Base-by-base conservation (phyloP, 2,888 invertebrate species). In the Luperina testacea region DNA sequence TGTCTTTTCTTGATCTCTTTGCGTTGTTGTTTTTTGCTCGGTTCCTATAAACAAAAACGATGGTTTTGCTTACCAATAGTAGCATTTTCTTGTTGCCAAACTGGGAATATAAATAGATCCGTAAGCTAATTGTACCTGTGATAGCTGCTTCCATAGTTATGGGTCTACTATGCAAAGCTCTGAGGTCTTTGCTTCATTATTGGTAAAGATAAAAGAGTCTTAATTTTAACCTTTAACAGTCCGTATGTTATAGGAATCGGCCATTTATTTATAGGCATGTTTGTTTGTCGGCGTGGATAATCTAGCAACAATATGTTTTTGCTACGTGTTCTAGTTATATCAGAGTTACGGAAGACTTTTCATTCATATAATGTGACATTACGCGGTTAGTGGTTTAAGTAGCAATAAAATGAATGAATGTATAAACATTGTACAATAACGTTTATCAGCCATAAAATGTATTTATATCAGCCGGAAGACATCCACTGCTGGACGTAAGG, bases 281-380 rank as follows among this genome's bases (percentile, higher is more conserved):
- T 45, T 77, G 63, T 59, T 45, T 8, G 13, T 15, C 20, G 27
- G 32, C 27, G 57, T 48, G 27, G 32, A 42, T 78, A 32, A 72
- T 71, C 59, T 57, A 48, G 32, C 15, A n/a, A 45, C 64, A 51
- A 42, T 51, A 82, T n/a, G 17, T 64, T 75, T 68, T 69, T 32
- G 17, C 13, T 59, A 20, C 32, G 42, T 57, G 48, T 27, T 74
- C 24, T 24, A 57, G 27, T 82, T 82, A 77, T 15, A 64, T 80
- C 48, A 76, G 45, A 45, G 24, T 72, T 69, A 57, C 72, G 84
- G 57, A 78, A 81, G 42, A 53, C 3, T 45, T 82, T 77, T n/a
- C 15, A 17, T 63, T 63, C 68, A 78, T 32, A 53, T 69, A 78
- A 72, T 57, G 32, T 59, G 32, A 72, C 48, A 72, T 83, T 72